These are phyloP conservation scores for Coregonus suidteri DNA, from an alignment of 2,797 vertebrate species.

Conservation along the genomic window DNA sequence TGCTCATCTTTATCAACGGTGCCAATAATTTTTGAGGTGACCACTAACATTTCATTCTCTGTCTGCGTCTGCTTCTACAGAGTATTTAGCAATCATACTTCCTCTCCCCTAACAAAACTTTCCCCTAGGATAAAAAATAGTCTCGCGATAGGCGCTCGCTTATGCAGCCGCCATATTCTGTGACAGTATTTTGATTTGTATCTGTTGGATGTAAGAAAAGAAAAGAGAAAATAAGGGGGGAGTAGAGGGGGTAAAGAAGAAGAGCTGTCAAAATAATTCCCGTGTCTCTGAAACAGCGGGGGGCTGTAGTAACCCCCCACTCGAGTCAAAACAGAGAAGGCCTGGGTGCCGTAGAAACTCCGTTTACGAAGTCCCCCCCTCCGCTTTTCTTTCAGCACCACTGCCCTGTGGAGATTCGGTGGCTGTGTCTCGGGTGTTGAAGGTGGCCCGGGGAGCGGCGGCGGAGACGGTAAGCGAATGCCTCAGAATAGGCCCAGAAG, in stretches of 20 bases:
- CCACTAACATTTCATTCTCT: slow-evolving; percentile 1
- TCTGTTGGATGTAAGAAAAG: slow-evolving; percentile 73
- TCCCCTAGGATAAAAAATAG: slow-evolving; percentile 33
- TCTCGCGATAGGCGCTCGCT: slow-evolving; percentile 83
- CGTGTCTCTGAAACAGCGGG: slow-evolving; percentile 56
- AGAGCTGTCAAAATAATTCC: slow-evolving; percentile 73
- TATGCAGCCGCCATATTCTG: slow-evolving; percentile 90
- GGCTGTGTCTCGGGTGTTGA: slow-evolving; percentile 73
- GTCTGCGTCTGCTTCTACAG: slow-evolving; percentile 2
- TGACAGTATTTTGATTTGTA: slow-evolving; percentile 92
- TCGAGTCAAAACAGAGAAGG: slow-evolving; percentile 64
- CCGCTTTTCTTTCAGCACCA: slow-evolving; percentile 65
- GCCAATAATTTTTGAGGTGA: too few species aligned
- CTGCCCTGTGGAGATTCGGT: slow-evolving; percentile 72
- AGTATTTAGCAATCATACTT: slow-evolving; percentile 40
- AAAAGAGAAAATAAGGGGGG: slow-evolving; percentile 66
- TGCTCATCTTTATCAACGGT: too few species aligned
- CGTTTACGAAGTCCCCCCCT: slow-evolving; percentile 57
- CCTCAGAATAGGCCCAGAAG: slow-evolving; percentile 31
- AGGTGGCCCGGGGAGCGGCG: slow-evolving; percentile 77
- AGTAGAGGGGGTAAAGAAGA: slow-evolving; percentile 64
- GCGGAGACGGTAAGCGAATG: slow-evolving; percentile 52
- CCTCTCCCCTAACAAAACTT: slow-evolving; percentile 34
- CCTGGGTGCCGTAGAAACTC: slow-evolving; percentile 66
- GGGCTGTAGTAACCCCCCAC: slow-evolving; percentile 53